A percentile compares a stretch with the other conserved stretches of the same genome.
These are phyloP conservation scores for Norana najaformis DNA, from an alignment of 2,888 invertebrate genomes.

Conservation along the genomic window DNA sequence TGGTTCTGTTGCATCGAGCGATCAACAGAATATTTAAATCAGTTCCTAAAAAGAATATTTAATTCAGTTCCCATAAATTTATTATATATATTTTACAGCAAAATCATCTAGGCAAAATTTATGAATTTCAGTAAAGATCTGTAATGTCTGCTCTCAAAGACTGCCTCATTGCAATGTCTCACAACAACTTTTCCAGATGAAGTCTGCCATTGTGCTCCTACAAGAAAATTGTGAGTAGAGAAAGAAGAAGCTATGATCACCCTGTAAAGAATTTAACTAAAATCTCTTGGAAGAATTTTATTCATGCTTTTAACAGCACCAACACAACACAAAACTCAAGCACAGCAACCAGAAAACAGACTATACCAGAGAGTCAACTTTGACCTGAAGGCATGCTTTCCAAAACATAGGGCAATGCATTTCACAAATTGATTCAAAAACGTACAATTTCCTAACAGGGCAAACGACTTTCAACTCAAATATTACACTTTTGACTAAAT, in stretches of 20 bases:
- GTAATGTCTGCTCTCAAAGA: neutral
- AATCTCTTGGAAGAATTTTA: neutral
- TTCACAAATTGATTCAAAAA: neutral
- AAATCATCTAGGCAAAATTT: neutral
- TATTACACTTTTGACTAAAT: neutral
- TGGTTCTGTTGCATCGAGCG: neutral
- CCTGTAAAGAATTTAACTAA: neutral
- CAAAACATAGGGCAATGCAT: constrained; percentile 2
- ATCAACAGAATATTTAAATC: neutral
- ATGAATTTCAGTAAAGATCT: neutral
- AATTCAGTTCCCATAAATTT: neutral
- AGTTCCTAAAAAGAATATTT: neutral
- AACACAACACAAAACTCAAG: neutral
- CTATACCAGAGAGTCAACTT: neutral
- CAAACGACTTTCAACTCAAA: neutral
- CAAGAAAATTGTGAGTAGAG: neutral
- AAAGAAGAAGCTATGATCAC: neutral
- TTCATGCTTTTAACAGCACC: neutral
- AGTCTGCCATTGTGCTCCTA: neutral
- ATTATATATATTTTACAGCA: neutral
- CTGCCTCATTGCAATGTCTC: neutral
- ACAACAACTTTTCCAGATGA: neutral
- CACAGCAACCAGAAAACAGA: constrained; percentile 5
- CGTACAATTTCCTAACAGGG: neutral
- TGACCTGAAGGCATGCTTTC: neutral